Conservation (phyloP, 1,140 invertebrate species). For the Agrypnia vestita region DNA sequence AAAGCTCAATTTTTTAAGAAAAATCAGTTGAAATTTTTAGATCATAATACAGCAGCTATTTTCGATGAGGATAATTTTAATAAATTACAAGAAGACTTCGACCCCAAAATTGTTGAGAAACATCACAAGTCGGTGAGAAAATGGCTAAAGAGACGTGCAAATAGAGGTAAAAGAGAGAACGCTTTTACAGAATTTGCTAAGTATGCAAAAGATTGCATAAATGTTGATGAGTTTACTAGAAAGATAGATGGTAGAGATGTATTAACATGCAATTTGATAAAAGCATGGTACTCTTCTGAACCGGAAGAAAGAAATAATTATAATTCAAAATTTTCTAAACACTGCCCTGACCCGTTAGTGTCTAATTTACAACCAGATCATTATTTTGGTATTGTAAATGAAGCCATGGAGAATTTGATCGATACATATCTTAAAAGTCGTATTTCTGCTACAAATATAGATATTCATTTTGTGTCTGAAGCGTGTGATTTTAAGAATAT, state of each 20-base stretch:
- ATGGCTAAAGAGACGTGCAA: constrained; percentile 77
- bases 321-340: constrained; percentile 65
- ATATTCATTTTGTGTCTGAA: constrained; percentile 68
- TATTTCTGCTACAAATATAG: constrained; percentile 62
- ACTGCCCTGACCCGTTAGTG: constrained; percentile 84
- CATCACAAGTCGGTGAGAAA: constrained; percentile 73
- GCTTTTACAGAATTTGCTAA: constrained; percentile 62
- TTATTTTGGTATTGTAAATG: constrained; percentile 87
- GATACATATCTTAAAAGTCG: constrained; percentile 76
- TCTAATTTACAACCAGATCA: constrained; percentile 80
- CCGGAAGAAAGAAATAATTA: constrained; percentile 75
- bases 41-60: constrained; percentile 83
- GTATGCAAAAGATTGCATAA: constrained; percentile 29
- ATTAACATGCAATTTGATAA: constrained; percentile 73
- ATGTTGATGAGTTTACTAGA: background rate
- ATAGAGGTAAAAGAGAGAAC: constrained; percentile 63
- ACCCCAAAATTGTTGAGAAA: constrained; percentile 69
- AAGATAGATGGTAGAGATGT: constrained; percentile 63
- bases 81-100: constrained; percentile 73
- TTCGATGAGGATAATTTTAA: constrained; percentile 75
- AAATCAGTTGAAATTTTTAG: constrained; percentile 87
- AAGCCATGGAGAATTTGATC: constrained; percentile 83
- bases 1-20: constrained; percentile 89
- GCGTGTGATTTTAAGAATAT: constrained; percentile 79
- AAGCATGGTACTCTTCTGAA: constrained; percentile 77